A percentile compares a stretch with the other conserved stretches of the same genome.
Conservation (phyloP, 1,140 invertebrate species). For the Drosophila ananassae region DNA sequence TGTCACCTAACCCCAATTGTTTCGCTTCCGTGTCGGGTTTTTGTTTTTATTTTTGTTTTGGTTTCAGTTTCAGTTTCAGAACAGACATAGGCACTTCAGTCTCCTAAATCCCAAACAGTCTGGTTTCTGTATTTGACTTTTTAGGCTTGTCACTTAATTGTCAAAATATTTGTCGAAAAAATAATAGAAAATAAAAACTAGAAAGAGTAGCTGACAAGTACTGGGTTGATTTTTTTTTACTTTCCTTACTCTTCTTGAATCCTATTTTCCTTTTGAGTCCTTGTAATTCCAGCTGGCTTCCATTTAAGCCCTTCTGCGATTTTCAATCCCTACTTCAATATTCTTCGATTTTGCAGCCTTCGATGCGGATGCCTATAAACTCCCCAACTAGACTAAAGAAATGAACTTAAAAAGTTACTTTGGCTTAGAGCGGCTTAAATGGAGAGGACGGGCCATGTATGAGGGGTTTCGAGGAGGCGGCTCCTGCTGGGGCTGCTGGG, state of each 20-base stretch:
- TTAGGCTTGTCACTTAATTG: constrained; percentile 23
- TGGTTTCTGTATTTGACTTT: constrained; percentile 9
- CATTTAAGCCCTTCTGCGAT: constrained; percentile 13
- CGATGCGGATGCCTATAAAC: neutral
- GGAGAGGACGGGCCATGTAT: constrained; percentile 21
- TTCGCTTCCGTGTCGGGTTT: neutral
- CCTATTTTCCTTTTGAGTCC: neutral
- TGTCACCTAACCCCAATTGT: constrained; percentile 35
- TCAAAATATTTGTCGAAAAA: constrained; percentile 36
- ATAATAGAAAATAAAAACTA: neutral
- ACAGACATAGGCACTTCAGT: constrained; percentile 15
- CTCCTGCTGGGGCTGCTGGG: neutral
- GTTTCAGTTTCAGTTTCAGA: constrained; percentile 7
- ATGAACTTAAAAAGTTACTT: constrained; percentile 64
- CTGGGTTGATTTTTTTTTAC: neutral
- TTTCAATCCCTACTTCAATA: constrained; percentile 8
- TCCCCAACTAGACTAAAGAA: constrained; percentile 27
- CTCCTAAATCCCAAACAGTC: constrained; percentile 8
- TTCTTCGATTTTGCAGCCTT: constrained; percentile 8
- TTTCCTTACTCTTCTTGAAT: neutral
- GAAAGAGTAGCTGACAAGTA: neutral
- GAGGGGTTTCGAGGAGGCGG: neutral
- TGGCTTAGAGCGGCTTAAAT: constrained; percentile 56
- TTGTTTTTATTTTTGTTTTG: neutral
- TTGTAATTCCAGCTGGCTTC: neutral